Conservation (phyloP, 2,113 vertebrate species). For the Cervus canadensis region DNA sequence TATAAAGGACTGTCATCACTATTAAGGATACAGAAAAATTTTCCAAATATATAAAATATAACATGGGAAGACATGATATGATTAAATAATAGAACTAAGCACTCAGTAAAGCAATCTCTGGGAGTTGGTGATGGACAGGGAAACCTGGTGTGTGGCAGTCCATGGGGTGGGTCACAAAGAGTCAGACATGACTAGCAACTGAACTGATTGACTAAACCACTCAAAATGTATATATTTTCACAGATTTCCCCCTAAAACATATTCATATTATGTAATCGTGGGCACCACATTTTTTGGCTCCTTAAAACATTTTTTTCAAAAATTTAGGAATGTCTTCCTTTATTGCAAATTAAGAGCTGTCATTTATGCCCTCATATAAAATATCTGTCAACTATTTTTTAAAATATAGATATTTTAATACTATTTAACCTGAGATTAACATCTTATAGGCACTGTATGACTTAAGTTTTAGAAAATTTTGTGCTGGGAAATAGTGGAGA, state of each 20-base stretch:
- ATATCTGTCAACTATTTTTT: not conserved
- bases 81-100: not conserved
- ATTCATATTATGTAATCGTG: not conserved
- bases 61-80: too few relatives aligned
- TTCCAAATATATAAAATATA: not conserved
- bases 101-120: not conserved
- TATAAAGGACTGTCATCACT: not conserved
- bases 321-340: not conserved
- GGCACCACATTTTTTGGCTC: not conserved
- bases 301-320: not conserved
- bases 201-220: not conserved
- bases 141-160: fast-evolving
- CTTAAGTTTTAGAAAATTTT: not conserved
- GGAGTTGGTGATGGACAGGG: not conserved
- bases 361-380: not conserved
- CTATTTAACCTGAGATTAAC: not conserved
- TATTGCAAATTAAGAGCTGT: not conserved
- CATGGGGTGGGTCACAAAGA: not conserved
- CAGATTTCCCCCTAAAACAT: not conserved
- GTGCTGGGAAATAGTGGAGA: not conserved
- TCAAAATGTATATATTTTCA: not conserved
- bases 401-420: not conserved
- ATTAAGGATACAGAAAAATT: not conserved
- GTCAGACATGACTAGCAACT: fast-evolving
- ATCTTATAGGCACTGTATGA: not conserved